These are phyloP conservation scores for Labrus mixtus DNA, from an alignment of 2,113 vertebrate species.

Conservation along the genomic window DNA sequence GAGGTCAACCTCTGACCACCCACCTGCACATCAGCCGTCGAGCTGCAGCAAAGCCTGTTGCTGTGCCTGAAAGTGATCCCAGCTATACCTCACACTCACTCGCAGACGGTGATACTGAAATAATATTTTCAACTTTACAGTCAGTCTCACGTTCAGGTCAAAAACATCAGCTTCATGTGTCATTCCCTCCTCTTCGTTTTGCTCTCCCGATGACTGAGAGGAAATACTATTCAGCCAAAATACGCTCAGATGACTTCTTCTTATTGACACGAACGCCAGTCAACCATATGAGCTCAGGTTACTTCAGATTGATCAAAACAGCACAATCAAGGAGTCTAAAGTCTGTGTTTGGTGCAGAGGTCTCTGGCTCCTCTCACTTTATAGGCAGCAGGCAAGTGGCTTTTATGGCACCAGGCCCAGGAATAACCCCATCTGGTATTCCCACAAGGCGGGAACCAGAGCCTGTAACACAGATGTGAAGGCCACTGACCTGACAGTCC, in stretches of 20 bases:
- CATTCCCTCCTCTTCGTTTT: conserved; percentile 24
- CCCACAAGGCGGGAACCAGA: conserved; percentile 38
- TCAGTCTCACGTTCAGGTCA: conserved; percentile 25
- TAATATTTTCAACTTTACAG: conserved; percentile 56
- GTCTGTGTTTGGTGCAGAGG: conserved; percentile 38
- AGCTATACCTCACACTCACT: conserved; percentile 1
- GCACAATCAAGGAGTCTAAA: conserved; percentile 4
- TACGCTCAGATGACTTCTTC: conserved; percentile 12
- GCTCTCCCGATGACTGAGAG: not conserved
- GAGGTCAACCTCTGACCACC: conserved; percentile 28
- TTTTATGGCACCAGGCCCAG: conserved; percentile 43
- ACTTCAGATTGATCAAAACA: conserved; percentile 38
- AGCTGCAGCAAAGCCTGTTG: not conserved
- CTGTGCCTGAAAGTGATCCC: not conserved
- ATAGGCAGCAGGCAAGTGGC: not conserved
- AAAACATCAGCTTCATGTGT: conserved; percentile 28
- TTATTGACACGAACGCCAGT: conserved; percentile 23
- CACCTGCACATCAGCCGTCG: not conserved
- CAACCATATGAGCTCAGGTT: not conserved
- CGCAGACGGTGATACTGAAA: conserved; percentile 43
- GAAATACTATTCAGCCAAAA: conserved; percentile 30
- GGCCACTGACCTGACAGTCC: conserved; percentile 41
- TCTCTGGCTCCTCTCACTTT: conserved; percentile 22
- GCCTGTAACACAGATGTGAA: conserved; percentile 42
- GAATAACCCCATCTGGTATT: conserved; percentile 50